phyloP scores from a whole-genome alignment of 2,113 vertebrate species.

The Columba janthina region DNA sequence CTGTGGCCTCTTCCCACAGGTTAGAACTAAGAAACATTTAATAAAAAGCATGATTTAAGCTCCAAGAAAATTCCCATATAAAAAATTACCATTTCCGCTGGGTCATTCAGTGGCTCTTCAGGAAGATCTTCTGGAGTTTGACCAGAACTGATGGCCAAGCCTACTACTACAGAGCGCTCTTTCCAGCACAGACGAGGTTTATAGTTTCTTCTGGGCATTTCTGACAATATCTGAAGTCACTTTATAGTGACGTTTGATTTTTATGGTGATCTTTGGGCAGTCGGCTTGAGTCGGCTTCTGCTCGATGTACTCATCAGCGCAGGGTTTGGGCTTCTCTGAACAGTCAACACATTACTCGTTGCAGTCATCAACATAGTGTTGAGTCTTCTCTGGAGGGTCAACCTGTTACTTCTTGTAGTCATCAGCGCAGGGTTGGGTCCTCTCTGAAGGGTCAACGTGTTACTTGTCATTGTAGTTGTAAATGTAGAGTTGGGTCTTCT shows the following conservation, averaged over 20 bases:
- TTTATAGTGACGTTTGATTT: not conserved
- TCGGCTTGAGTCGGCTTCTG: not conserved
- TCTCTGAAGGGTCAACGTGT: not conserved
- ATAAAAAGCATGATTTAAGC: not conserved
- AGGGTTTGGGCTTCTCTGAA: no score
- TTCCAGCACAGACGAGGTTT: not conserved
- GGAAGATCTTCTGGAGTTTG: not conserved
- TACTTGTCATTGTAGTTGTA: not conserved
- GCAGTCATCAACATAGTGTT: no score
- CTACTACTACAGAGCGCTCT: not conserved
- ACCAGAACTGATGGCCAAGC: not conserved
- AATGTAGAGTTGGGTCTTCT: no score
- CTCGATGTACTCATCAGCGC: no score
- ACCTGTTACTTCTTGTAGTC: fast-evolving
- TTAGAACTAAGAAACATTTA: not conserved
- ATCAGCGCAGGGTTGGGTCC: not conserved
- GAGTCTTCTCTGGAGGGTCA: no score
- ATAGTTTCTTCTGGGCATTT: not conserved
- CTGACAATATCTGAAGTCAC: not conserved
- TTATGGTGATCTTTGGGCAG: not conserved
- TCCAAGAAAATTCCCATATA: not conserved
- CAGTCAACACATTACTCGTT: no score
- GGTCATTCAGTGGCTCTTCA: not conserved
- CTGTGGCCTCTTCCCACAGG: not conserved
- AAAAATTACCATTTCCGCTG: not conserved